These are phyloP conservation scores for Frankliniella fusca DNA, from an alignment of 2,888 invertebrate species.

Conservation along the genomic window DNA sequence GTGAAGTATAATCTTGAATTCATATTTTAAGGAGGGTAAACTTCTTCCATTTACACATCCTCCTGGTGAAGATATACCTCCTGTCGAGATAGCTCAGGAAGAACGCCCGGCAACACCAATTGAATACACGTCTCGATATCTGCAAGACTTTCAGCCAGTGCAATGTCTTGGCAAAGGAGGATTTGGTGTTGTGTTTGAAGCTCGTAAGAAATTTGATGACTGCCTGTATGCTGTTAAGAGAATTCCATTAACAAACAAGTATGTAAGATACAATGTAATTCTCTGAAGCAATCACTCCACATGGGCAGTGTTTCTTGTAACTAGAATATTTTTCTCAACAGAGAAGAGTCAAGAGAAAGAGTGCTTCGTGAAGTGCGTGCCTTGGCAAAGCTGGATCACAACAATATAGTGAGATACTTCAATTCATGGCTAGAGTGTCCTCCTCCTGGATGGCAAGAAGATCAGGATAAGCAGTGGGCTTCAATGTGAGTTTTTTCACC, in stretches of 20 bases:
- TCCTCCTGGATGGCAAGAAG: conserved; percentile 81
- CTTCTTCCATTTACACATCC: background rate
- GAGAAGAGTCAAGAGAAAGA: conserved; percentile 74
- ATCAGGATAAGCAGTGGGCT: conserved; percentile 64
- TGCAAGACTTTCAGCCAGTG: conserved; percentile 77
- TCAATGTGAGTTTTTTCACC: background rate
- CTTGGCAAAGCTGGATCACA: conserved; percentile 89
- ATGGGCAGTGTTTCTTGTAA: conserved; percentile 26
- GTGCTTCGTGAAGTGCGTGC: conserved; percentile 94
- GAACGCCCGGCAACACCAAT: conserved; percentile 3
- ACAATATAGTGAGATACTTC: conserved; percentile 91
- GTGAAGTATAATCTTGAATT: background rate
- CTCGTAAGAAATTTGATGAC: conserved; percentile 88
- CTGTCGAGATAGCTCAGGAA: background rate
- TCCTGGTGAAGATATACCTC: background rate
- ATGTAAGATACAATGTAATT: conserved; percentile 38
- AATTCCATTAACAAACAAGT: conserved; percentile 77
- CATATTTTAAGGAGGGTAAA: background rate
- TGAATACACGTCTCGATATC: conserved; percentile 62
- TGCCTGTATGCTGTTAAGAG: conserved; percentile 93
- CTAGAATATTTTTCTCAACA: conserved; percentile 45
- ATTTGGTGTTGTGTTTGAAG: conserved; percentile 95
- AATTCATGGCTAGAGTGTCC: conserved; percentile 95
- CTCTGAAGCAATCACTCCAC: conserved; percentile 7
- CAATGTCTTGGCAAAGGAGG: conserved; percentile 84